Base-by-base conservation (phyloP, 2,113 vertebrate genomes). In the Ploceus nigricollis region DNA sequence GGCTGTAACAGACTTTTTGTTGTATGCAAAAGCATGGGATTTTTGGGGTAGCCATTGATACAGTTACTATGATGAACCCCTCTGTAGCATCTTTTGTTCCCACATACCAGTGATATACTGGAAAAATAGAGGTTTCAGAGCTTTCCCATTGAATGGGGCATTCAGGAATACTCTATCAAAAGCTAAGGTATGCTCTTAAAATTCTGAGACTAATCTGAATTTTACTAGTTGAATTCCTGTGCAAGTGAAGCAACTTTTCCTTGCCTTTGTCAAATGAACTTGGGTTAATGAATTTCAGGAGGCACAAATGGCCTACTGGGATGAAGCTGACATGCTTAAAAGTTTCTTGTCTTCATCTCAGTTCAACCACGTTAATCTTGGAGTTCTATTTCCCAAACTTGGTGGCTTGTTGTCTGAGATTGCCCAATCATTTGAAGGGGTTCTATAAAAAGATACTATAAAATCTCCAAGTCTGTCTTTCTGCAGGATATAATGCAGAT, bases 401-500 rank as follows among this genome's bases (percentile, higher is more conserved):
- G 0, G 2, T 53, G 37, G 13, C 4, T 68, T 80, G 37, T 73
- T 64, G 13, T 48, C 70, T 24, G 19, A 85, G n/a, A 27, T 80
- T 50, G 30, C 73, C 10, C 42, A 63, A 33, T 80, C 3, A 31
- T 82, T 89, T 79, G 25, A 82, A 85, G 37, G 48, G 65, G 53
- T 39, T 85, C 73, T 25, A 39, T 63, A 65, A 85, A 82, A 84
- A 56, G 35, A 37, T 42, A 75, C 3, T 11, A 63, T 75, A 82
- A 87, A 94, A 73, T 80, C 66, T 87, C n/a, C 5, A 56, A 58
- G 39, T 30, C 48, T 88, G 50, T 70, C 54, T 82, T 89, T 80
- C 50, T 69, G 54, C 77, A 91, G 66, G 63, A 70, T 61, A 30
- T 35, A 93, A 63, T 63, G 63, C 84, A 96, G 93, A 94, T 96